Percentiles rank a stretch among this genome's conserved stretches.
Evolutionary conservation across 2,113 vertebrate genomes (phyloP).

Genomic region (Fregetta grallaria): DNA sequence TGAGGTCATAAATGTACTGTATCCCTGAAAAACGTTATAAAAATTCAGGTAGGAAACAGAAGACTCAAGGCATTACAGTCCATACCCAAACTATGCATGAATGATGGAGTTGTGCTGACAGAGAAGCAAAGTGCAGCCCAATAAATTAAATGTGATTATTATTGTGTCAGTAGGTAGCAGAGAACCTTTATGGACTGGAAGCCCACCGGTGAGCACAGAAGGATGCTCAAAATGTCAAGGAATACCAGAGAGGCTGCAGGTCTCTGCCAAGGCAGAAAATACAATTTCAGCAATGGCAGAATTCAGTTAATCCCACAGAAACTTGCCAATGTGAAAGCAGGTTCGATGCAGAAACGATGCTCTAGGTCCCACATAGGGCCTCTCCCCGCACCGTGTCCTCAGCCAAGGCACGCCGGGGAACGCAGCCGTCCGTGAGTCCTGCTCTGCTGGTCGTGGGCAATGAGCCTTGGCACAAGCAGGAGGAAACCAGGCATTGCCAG

Average conservation of each 20-base stretch:
- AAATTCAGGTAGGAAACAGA: background rate
- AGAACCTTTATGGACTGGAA: background rate
- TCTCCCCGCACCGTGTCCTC: background rate
- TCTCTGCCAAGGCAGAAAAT: background rate
- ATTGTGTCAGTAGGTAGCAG: background rate
- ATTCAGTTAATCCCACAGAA: background rate
- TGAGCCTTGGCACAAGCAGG: background rate
- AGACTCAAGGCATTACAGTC: background rate
- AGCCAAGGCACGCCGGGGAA: fast-evolving
- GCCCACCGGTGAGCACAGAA: background rate
- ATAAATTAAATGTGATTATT: background rate
- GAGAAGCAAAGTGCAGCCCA: background rate
- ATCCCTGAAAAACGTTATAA: background rate
- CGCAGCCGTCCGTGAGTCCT: fast-evolving
- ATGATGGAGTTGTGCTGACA: background rate
- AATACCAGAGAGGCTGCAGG: background rate
- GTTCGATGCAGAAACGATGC: background rate
- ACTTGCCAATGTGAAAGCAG: background rate
- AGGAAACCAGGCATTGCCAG: background rate
- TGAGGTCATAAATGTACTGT: background rate
- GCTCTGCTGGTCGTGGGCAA: background rate
- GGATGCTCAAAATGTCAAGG: background rate
- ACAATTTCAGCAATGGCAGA: background rate
- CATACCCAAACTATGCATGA: fast-evolving
- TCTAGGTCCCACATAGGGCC: fast-evolving